phyloP scores from a whole-genome alignment of 35 echinoderm and acorn worm species.

The Apostichopus japonicus region DNA sequence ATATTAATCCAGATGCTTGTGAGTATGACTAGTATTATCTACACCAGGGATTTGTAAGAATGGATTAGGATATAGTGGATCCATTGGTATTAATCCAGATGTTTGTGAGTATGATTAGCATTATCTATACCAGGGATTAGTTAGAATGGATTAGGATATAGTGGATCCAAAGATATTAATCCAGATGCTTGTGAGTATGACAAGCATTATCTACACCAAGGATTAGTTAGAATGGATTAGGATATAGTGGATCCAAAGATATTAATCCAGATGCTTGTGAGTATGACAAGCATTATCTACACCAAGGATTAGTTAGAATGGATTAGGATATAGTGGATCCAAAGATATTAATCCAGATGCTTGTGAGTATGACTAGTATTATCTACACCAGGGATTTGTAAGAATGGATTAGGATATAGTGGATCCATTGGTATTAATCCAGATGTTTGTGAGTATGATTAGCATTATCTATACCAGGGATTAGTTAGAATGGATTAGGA shows the following conservation, averaged over 20 bases:
- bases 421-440: background rate
- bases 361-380: conserved; percentile 48
- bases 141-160: conserved; percentile 24
- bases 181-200: background rate
- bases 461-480: conserved; percentile 83
- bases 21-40: no score
- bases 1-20: background rate
- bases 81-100: no score
- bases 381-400: conserved; percentile 82
- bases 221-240: conserved; percentile 65
- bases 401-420: background rate
- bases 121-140: conserved; percentile 68
- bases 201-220: conserved; percentile 73
- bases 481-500: conserved; percentile 57
- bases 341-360: background rate
- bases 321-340: background rate
- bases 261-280: background rate
- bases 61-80: no score
- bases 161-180: background rate
- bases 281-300: conserved; percentile 64
- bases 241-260: background rate
- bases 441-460: background rate
- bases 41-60: no score
- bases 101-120: no score
- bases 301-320: conserved; percentile 77